Percentiles rank a stretch among this genome's conserved stretches.
Evolutionary conservation across 2,797 vertebrate genomes (phyloP).

Genomic region (Typhlichthys subterraneus): DNA sequence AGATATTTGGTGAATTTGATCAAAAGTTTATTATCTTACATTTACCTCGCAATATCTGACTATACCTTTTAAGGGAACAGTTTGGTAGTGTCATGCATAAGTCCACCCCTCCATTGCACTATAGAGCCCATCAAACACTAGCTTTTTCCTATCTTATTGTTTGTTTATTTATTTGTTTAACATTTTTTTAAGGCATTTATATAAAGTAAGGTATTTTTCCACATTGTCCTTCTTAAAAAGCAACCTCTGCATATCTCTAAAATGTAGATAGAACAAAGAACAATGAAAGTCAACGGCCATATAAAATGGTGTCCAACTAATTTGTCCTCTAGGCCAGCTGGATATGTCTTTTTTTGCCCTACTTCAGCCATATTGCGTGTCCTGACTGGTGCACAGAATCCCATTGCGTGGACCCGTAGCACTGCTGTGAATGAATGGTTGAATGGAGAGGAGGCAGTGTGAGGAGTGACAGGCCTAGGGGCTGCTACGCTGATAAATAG

Average conservation of each 20-base stretch:
- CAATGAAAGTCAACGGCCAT: conserved; percentile 45
- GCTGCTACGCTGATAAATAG: conserved; percentile 66
- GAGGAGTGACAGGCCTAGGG: conserved; percentile 60
- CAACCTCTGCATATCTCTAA: conserved; percentile 23
- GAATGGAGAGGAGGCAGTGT: conserved; percentile 42
- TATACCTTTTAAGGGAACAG: too few species aligned
- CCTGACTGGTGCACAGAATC: conserved; percentile 53
- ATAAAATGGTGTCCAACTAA: conserved; percentile 31
- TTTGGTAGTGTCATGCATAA: too few species aligned
- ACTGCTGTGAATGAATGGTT: conserved; percentile 51
- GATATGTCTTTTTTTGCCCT: conserved; percentile 47
- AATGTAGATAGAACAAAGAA: conserved; percentile 36
- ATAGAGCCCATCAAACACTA: too few species aligned
- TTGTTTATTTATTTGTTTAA: too few species aligned
- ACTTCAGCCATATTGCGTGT: conserved; percentile 35
- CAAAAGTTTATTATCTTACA: too few species aligned
- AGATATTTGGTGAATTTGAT: too few species aligned
- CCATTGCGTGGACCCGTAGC: conserved; percentile 51
- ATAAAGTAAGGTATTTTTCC: too few species aligned
- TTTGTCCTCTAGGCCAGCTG: conserved; percentile 50
- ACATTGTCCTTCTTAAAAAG: conserved; percentile 24
- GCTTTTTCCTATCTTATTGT: too few species aligned
- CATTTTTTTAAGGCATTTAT: too few species aligned
- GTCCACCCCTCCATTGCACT: too few species aligned
- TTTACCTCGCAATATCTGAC: too few species aligned